These are phyloP conservation scores for Acinonyx jubatus DNA, from an alignment of 2,113 vertebrate genomes.

Conservation along the genomic window DNA sequence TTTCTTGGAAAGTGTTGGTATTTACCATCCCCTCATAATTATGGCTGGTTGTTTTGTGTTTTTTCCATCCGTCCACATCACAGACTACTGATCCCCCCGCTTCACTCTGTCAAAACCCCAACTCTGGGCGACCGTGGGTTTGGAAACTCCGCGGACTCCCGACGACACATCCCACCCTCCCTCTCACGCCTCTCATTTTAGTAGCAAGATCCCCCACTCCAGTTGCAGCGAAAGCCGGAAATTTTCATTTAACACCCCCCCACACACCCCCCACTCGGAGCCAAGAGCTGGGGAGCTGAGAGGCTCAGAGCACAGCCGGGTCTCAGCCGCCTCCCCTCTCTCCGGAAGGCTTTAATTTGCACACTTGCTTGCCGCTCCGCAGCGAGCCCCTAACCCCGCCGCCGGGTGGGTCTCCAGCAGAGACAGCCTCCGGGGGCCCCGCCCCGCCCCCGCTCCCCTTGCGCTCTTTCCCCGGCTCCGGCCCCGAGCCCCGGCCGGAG, in stretches of 20 bases:
- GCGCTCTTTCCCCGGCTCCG: not conserved
- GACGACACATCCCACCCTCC: constrained; percentile 20
- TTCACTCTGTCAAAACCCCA: constrained; percentile 62
- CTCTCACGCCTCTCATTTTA: not conserved
- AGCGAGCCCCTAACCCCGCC: not conserved
- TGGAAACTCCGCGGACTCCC: constrained; percentile 18
- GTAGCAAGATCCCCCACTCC: constrained; percentile 29
- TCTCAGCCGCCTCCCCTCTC: constrained; percentile 41
- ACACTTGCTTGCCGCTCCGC: constrained; percentile 51
- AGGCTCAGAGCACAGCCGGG: not conserved
- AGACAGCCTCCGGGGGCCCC: not conserved
- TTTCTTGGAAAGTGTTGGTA: constrained; percentile 60
- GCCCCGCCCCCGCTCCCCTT: constrained; percentile 5
- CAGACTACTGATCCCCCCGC: not conserved
- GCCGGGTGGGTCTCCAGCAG: constrained; percentile 29
- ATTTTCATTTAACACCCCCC: constrained; percentile 63
- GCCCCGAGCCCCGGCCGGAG: constrained; percentile 18
- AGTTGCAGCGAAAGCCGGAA: constrained; percentile 64
- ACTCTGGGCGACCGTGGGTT: not conserved
- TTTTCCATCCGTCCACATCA: constrained; percentile 22
- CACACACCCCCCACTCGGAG: not conserved
- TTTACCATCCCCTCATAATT: constrained; percentile 25
- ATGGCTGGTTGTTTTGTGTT: constrained; percentile 28
- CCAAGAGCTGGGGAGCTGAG: not conserved
- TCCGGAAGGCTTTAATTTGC: constrained; percentile 79